Percentiles rank a stretch among this genome's conserved stretches.
Evolutionary conservation across 2,113 vertebrate genomes (phyloP).

Genomic region (Malurus elegans): DNA sequence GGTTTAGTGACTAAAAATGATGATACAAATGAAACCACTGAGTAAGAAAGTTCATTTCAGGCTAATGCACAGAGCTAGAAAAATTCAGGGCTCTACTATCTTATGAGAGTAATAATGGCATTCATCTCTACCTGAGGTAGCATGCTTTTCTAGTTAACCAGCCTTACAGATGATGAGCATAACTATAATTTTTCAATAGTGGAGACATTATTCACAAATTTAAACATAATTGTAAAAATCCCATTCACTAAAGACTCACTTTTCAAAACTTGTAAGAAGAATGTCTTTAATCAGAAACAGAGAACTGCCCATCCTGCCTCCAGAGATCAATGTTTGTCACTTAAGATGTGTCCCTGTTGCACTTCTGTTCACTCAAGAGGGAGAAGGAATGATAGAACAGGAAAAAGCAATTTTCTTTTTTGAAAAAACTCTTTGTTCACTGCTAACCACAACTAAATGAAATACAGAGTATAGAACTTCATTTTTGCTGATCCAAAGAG

Average conservation of each 20-base stretch:
- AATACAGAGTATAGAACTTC: not conserved
- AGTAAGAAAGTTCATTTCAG: conserved; percentile 58
- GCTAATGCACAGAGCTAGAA: conserved; percentile 9
- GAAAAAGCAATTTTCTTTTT: not conserved
- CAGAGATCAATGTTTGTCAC: not conserved
- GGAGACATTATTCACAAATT: not conserved
- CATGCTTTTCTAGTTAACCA: not conserved
- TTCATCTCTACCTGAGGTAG: not conserved
- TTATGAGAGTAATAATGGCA: not conserved
- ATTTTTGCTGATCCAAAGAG: not conserved
- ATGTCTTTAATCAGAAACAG: not conserved
- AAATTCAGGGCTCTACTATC: not conserved
- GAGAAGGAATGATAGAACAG: not conserved
- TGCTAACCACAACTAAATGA: not conserved
- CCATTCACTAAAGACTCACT: not conserved
- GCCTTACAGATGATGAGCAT: not conserved
- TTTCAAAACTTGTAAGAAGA: not conserved
- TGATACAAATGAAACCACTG: conserved; percentile 37
- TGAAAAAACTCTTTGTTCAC: not conserved
- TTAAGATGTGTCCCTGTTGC: not conserved
- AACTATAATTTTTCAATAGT: not conserved
- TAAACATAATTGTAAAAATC: not conserved
- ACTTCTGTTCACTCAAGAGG: not conserved
- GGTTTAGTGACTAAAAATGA: conserved; percentile 34
- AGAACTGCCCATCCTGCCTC: not conserved